Evolutionary conservation across 2,113 vertebrate species (phyloP).

Genomic region (Aphyosemion australe): DNA sequence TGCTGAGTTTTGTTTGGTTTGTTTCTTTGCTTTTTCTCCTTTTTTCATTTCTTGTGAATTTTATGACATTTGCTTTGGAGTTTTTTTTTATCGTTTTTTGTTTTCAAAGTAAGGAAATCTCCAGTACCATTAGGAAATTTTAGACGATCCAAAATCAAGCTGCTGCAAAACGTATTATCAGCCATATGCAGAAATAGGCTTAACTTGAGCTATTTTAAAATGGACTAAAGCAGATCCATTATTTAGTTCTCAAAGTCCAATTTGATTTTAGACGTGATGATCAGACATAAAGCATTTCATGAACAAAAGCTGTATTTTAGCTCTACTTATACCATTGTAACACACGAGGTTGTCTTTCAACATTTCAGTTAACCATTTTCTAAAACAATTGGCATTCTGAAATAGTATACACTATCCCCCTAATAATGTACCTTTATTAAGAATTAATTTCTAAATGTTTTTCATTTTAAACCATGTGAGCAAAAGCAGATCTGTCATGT

Average conservation of each 20-base stretch:
- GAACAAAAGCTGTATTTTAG: not conserved
- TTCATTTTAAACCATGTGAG: too few species aligned
- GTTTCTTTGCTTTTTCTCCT: slow-evolving; percentile 79
- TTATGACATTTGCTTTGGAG: slow-evolving; percentile 12
- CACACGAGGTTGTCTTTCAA: too few species aligned
- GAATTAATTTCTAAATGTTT: too few species aligned
- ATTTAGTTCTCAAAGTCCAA: too few species aligned
- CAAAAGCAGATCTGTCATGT: too few species aligned
- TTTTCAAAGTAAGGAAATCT: not conserved
- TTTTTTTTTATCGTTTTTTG: slow-evolving; percentile 30
- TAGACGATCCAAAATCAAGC: not conserved
- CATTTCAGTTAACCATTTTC: too few species aligned
- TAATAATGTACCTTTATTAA: too few species aligned
- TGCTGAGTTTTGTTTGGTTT: slow-evolving; percentile 94
- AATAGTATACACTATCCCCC: too few species aligned
- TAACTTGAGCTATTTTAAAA: not conserved
- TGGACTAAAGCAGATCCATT: slow-evolving; percentile 28
- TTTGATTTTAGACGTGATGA: too few species aligned
- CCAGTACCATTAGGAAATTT: not conserved
- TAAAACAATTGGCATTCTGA: too few species aligned
- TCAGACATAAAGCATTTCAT: too few species aligned
- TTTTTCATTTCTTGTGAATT: slow-evolving; percentile 74
- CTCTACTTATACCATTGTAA: not conserved
- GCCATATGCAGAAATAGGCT: not conserved
- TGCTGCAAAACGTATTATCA: not conserved